phyloP scores from a whole-genome alignment of 2,888 invertebrate species.

The Idaea biselata region DNA sequence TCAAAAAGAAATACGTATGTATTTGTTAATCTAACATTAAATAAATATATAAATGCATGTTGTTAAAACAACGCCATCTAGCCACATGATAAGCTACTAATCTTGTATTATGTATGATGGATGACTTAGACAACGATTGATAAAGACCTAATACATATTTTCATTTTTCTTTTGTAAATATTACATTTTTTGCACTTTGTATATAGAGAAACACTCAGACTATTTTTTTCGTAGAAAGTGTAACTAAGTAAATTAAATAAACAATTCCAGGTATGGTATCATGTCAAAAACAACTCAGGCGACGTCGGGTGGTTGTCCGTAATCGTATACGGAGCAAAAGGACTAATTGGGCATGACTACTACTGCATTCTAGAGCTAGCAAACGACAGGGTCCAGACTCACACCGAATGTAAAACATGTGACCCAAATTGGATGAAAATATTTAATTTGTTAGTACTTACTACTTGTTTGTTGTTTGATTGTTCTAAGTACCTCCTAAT shows the following conservation, averaged over 20 bases:
- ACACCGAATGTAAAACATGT: conserved; percentile 97
- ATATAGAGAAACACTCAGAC: no score
- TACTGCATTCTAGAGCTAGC: conserved; percentile 96
- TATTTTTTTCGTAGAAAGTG: conserved; percentile 14
- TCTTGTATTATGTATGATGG: no score
- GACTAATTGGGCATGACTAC: conserved; percentile 94
- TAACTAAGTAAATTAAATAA: background rate
- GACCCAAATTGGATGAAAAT: conserved; percentile 98
- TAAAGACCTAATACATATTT: no score
- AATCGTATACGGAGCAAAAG: conserved; percentile 90
- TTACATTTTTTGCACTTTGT: no score
- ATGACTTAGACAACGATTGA: no score
- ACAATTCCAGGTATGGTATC: conserved; percentile 70
- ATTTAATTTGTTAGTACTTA: conserved; percentile 92
- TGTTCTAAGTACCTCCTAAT: no score
- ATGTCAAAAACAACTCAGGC: conserved; percentile 48
- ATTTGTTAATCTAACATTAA: background rate
- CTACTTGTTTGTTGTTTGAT: no score
- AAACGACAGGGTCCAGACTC: conserved; percentile 95
- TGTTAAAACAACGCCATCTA: no score
- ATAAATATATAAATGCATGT: no score
- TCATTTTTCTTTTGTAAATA: no score
- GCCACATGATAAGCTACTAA: no score
- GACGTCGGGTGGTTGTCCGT: conserved; percentile 95
- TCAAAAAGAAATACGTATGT: conserved; percentile 84